Evolutionary conservation across 2,888 invertebrate genomes (phyloP).

Genomic region (Chloroclystis v-ata): DNA sequence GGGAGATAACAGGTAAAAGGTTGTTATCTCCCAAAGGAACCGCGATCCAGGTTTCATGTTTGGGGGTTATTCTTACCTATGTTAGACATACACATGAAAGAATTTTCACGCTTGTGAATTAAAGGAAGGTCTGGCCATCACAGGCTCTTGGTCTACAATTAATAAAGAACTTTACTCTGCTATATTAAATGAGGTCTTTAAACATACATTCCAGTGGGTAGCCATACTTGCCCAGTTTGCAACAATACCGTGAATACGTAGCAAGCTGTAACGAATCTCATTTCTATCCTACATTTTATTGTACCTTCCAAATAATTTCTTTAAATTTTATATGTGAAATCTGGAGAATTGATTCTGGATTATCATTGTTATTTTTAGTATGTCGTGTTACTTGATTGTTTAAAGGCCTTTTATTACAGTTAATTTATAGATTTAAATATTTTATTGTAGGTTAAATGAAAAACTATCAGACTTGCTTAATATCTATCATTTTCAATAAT

Average conservation of each 20-base stretch:
- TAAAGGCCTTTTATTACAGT: conserved; percentile 16
- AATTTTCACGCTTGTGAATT: too few species aligned
- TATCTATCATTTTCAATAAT: conserved; percentile 3
- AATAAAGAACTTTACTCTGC: too few species aligned
- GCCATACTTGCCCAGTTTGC: conserved; percentile 8
- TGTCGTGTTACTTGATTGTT: conserved; percentile 7
- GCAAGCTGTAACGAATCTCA: conserved; percentile 23
- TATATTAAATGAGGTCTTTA: conserved; percentile 13
- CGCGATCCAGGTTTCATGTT: too few species aligned
- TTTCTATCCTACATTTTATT: conserved; percentile 15
- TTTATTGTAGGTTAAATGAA: background rate
- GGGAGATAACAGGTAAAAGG: too few species aligned
- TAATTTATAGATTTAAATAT: conserved; percentile 5
- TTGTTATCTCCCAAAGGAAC: too few species aligned
- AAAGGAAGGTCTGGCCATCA: too few species aligned
- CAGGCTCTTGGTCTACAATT: too few species aligned
- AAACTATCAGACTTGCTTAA: conserved; percentile 3
- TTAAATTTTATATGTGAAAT: too few species aligned
- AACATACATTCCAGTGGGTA: conserved; percentile 27
- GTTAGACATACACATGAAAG: too few species aligned
- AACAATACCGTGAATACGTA: background rate
- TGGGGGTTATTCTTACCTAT: too few species aligned
- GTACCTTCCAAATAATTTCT: conserved; percentile 4
- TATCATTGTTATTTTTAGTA: background rate
- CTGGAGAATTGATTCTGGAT: background rate